Conservation (phyloP, 2,888 invertebrate species). For the Cosmia trapezina region DNA sequence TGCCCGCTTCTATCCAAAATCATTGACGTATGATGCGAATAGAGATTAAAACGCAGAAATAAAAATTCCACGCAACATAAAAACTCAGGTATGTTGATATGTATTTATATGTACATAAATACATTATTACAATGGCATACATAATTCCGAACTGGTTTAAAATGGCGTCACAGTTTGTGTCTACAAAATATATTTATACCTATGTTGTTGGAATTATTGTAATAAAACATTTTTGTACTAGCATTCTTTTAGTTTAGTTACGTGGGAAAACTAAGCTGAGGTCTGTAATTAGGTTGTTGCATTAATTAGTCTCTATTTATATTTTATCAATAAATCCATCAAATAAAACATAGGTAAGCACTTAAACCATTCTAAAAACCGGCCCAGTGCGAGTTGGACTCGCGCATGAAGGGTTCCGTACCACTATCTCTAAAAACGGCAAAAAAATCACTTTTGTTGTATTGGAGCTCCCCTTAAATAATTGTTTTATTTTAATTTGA, state of each 20-base stretch:
- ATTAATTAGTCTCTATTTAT: constrained; percentile 1
- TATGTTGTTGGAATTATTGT: constrained; percentile 51
- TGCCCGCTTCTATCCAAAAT: constrained; percentile 25
- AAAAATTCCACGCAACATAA: constrained; percentile 70
- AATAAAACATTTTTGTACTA: constrained; percentile 54
- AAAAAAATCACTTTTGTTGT: no score
- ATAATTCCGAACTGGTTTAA: constrained; percentile 76
- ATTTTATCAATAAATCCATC: not conserved
- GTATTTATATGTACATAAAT: constrained; percentile 76
- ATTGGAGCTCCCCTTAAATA: no score
- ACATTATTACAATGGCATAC: constrained; percentile 74
- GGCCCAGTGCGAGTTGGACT: no score
- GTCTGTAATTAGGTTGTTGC: constrained; percentile 13
- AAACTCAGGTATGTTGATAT: constrained; percentile 67
- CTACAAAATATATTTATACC: constrained; percentile 61
- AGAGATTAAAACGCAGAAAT: constrained; percentile 60
- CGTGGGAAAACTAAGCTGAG: constrained; percentile 35
- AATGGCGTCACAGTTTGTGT: constrained; percentile 70
- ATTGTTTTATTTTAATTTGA: no score
- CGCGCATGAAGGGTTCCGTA: no score
- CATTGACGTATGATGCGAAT: constrained; percentile 47
- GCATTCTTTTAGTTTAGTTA: constrained; percentile 32
- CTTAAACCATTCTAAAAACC: no score
- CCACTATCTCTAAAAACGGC: no score
- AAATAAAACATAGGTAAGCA: no score